A percentile compares a stretch with the other conserved stretches of the same genome.
Conservation (phyloP, 2,797 vertebrate genomes). For the Anomalospiza imberbis region DNA sequence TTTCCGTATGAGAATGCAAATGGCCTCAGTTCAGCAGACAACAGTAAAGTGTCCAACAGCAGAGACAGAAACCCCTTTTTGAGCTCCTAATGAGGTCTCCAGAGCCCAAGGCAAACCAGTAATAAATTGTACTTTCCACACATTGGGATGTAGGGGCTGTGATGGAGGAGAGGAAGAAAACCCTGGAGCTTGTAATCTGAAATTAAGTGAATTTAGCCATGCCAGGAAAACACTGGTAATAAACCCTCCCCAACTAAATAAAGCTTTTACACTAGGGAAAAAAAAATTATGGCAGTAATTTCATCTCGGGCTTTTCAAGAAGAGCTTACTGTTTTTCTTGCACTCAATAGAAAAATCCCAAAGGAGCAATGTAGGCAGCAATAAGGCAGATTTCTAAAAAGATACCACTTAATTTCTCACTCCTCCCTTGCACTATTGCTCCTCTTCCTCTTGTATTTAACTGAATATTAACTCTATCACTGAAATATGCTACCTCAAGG, state of each 20-base stretch:
- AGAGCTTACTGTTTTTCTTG: conserved; percentile 73
- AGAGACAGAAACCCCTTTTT: conserved; percentile 61
- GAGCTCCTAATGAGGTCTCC: conserved; percentile 78
- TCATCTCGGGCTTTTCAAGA: conserved; percentile 73
- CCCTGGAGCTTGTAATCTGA: conserved; percentile 69
- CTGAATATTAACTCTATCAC: conserved; percentile 64
- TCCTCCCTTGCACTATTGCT: conserved; percentile 59
- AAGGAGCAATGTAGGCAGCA: conserved; percentile 73
- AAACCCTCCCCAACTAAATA: conserved; percentile 76
- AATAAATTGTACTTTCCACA: conserved; percentile 71
- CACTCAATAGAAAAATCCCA: conserved; percentile 73
- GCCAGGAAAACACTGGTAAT: conserved; percentile 72
- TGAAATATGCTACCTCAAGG: neutral
- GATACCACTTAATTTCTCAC: conserved; percentile 74
- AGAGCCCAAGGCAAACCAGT: conserved; percentile 75
- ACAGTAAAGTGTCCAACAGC: conserved; percentile 60
- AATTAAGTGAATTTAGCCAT: conserved; percentile 76
- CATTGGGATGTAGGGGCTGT: neutral
- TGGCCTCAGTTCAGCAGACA: conserved; percentile 57
- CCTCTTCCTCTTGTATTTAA: conserved; percentile 57
- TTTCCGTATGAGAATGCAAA: conserved; percentile 68
- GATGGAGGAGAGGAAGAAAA: conserved; percentile 15
- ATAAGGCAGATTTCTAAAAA: conserved; percentile 74
- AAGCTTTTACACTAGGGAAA: conserved; percentile 65
- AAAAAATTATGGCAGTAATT: conserved; percentile 77